A percentile compares a stretch with the other conserved stretches of the same genome.
These are phyloP conservation scores for Cylloceria caligata DNA, from an alignment of 2,888 invertebrate genomes.

Conservation along the genomic window DNA sequence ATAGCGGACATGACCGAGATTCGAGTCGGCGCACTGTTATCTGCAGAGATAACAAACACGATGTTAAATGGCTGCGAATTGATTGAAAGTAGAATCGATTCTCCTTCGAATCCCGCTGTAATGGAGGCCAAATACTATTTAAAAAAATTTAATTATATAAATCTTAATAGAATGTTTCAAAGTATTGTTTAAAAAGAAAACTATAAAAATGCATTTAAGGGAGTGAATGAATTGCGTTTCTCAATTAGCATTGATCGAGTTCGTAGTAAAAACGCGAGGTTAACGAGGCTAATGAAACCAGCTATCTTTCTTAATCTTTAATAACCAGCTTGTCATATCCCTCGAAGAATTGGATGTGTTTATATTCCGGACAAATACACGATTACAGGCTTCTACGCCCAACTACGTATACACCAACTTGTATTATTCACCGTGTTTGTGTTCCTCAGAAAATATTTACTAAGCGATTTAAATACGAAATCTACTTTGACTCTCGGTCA, in stretches of 20 bases:
- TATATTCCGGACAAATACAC: conserved; percentile 1
- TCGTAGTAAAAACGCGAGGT: conserved; percentile 24
- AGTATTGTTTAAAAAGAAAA: neutral
- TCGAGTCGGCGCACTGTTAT: neutral
- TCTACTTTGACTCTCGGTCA: neutral
- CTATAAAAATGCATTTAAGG: neutral
- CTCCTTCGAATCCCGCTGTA: neutral
- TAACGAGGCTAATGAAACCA: conserved; percentile 48
- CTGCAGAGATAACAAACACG: neutral
- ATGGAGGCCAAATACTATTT: neutral
- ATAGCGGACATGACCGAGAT: neutral
- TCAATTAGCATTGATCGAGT: conserved; percentile 32
- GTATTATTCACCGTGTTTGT: neutral
- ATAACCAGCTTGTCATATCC: too few relatives aligned
- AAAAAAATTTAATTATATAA: neutral
- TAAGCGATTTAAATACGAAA: neutral
- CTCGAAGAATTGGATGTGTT: conserved; percentile 10
- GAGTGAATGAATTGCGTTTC: neutral
- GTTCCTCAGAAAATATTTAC: neutral
- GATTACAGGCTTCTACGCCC: neutral
- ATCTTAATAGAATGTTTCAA: neutral
- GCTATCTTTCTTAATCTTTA: too few relatives aligned
- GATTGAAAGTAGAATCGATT: too few relatives aligned
- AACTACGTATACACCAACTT: neutral
- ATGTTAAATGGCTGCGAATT: neutral